Percentiles rank a stretch among this genome's conserved stretches.
Evolutionary conservation across 37 sponge, comb jelly and placozoan species (phyloP).

Genomic region (Agelas oroides): DNA sequence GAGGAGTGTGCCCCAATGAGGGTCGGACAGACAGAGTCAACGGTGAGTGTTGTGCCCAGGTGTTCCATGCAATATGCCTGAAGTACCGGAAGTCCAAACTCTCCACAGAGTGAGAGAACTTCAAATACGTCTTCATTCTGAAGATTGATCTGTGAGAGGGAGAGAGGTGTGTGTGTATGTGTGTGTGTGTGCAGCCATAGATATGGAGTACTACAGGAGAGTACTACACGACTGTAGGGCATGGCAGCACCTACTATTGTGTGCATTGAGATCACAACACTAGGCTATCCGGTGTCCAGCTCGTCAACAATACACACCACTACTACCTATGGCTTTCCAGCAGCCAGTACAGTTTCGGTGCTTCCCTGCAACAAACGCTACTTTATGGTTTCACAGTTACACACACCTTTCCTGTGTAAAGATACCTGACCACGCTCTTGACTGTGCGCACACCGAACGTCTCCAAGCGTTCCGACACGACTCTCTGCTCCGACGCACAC

Average conservation of each 20-base stretch:
- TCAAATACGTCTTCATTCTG: conserved; percentile 20
- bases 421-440: conserved; percentile 48
- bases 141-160: conserved; percentile 27
- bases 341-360: too few species aligned
- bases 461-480: conserved; percentile 8
- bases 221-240: neutral
- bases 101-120: conserved; percentile 27
- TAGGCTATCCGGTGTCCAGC: too few species aligned
- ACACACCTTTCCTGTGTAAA: conserved; percentile 90
- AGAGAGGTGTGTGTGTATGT: too few species aligned
- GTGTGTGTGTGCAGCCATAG: too few species aligned
- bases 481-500: neutral
- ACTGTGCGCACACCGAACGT: conserved; percentile 21
- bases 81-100: conserved; percentile 57
- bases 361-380: too few species aligned
- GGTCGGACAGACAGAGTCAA: conserved; percentile 48
- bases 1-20: neutral
- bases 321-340: too few species aligned
- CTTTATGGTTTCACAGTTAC: too few species aligned
- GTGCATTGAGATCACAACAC: too few species aligned
- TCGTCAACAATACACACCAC: too few species aligned
- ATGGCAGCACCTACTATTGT: too few species aligned
- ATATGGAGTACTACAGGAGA: neutral
- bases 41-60: conserved; percentile 27
- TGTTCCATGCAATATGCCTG: conserved; percentile 41